Conservation (phyloP, 2,888 invertebrate species). For the Scelioninae gen. 1 region DNA sequence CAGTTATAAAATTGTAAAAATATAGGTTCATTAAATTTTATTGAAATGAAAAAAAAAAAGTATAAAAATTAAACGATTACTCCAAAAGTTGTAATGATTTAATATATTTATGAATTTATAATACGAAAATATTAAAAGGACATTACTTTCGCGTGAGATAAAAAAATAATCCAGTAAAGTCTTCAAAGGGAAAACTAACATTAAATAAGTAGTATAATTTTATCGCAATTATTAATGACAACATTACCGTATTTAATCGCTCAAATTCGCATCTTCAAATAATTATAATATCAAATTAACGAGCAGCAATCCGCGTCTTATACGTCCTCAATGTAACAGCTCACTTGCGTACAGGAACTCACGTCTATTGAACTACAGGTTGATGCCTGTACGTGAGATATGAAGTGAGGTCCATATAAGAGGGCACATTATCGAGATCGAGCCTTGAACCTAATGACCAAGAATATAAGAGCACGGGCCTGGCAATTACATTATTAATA, state of each 20-base stretch:
- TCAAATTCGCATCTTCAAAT: background rate
- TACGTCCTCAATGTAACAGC: constrained; percentile 36
- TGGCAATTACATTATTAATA: constrained; percentile 82
- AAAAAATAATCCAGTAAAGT: too few species aligned
- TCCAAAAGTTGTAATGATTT: too few species aligned
- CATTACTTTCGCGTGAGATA: too few species aligned
- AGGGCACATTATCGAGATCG: constrained; percentile 63
- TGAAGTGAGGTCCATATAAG: constrained; percentile 55
- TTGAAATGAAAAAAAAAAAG: too few species aligned
- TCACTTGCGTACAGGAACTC: constrained; percentile 49
- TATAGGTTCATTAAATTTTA: too few species aligned
- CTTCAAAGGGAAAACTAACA: background rate
- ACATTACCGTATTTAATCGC: background rate
- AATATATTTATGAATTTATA: too few species aligned
- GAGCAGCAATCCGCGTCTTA: constrained; percentile 14
- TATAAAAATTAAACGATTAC: too few species aligned
- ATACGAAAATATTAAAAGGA: too few species aligned
- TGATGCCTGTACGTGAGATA: constrained; percentile 56
- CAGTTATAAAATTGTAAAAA: too few species aligned
- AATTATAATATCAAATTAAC: constrained; percentile 40
- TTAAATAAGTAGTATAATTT: background rate
- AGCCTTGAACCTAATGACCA: constrained; percentile 58
- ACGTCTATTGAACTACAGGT: constrained; percentile 51
- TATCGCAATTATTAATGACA: background rate
- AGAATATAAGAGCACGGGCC: constrained; percentile 58